Evolutionary conservation across 2,888 invertebrate species (phyloP), one percentile per base, ranked within the genome.

Genomic region (Trilocha varians): DNA sequence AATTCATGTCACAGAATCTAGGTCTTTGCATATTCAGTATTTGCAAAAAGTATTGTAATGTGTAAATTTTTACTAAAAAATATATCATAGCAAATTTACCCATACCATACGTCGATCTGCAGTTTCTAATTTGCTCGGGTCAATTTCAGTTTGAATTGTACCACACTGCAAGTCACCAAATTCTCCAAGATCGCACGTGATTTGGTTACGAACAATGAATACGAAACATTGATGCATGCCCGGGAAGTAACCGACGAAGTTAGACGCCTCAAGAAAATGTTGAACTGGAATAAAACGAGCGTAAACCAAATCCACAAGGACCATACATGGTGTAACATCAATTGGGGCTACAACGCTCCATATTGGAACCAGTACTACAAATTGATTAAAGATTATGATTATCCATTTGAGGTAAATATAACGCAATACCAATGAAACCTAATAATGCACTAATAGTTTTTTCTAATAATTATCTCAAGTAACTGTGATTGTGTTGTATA

Each of bases 291-390:
- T 36, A 70, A 64, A 38, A 53, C 59, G 1, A 38, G 49, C 3
- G 25, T 48, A 5, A 57, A 55, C 5, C 48, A 52, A 14, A 41
- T 37, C 4, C 9, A 49, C 0, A 58, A 59, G 1, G 50, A 55
- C 0, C 45, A 53, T 13, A 46, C 62, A 1, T 85, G 84, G 85
- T 57, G 49, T 42, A 84, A 85, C 43, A 73, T 78, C 2, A 84
- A 84, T 40, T 85, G 85, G 85, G 85, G 84, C 0, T 76, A 76
- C 0, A 74, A 84, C 42, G 84, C 85, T 1, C 85, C 85, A 0
- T 84, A 83, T 49, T 84, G 84, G 84, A 85, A 85, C 47, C 78
- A 84, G 50, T 85, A 79, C 46, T 86, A 82, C 44, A 73, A 65
- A 40, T 48, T 77, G 43, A 66, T 86, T 2, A 70, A 60, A 35